These are phyloP conservation scores for Lycocerus yunnanus DNA, from an alignment of 2,888 invertebrate genomes.

Conservation along the genomic window DNA sequence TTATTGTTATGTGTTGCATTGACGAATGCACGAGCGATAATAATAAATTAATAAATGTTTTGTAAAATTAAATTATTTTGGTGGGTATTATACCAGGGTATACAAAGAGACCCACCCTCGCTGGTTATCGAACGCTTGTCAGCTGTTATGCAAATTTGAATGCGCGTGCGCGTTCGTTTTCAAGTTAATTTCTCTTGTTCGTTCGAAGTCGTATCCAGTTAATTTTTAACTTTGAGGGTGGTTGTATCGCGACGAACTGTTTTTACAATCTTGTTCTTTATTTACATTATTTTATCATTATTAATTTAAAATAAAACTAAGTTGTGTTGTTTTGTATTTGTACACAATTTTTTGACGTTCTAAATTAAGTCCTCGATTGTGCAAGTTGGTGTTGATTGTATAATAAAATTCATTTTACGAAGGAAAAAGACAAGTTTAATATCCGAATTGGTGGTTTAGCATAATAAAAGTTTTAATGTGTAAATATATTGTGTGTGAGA, in stretches of 20 bases:
- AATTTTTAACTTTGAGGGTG: conserved; percentile 42
- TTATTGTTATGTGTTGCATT: too few relatives aligned
- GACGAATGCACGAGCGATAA: too few relatives aligned
- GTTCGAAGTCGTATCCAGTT: conserved; percentile 44
- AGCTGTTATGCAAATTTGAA: conserved; percentile 42
- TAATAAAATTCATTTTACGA: neutral
- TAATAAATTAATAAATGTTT: neutral
- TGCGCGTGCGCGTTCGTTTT: conserved; percentile 38
- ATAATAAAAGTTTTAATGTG: neutral
- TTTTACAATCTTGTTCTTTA: conserved; percentile 42
- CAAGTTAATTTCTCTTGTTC: conserved; percentile 24
- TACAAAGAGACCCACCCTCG: neutral
- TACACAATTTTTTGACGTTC: neutral
- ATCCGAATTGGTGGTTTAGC: neutral
- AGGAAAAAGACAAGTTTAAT: neutral
- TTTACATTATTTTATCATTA: conserved; percentile 38
- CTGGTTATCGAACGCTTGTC: conserved; percentile 38
- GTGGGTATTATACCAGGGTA: neutral
- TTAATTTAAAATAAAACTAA: conserved; percentile 13
- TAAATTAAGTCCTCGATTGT: neutral
- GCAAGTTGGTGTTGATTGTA: neutral
- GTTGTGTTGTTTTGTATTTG: neutral
- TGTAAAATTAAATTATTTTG: neutral
- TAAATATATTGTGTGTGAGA: neutral
- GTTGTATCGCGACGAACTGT: conserved; percentile 37